Conservation (phyloP, 2,888 invertebrate genomes). For the Trileptium ribeirensis region DNA sequence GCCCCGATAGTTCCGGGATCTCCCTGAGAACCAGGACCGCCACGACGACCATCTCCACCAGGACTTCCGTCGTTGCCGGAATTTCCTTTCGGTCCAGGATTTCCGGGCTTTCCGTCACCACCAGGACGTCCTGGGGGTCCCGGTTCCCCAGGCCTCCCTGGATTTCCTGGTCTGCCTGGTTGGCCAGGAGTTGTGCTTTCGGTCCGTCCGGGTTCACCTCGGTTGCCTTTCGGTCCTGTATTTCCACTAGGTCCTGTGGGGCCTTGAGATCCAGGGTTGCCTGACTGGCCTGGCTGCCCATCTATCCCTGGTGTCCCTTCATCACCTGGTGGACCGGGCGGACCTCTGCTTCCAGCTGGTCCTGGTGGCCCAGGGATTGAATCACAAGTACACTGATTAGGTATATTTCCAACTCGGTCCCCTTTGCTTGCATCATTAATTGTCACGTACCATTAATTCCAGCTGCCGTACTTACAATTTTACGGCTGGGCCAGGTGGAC, state of each 20-base stretch:
- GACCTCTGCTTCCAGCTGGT: constrained; percentile 17
- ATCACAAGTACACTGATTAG: not conserved
- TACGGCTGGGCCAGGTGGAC: not conserved
- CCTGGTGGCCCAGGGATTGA: not conserved
- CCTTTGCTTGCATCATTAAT: not conserved
- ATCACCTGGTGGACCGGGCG: constrained; percentile 29
- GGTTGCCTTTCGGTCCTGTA: constrained; percentile 17
- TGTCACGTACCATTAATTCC: not conserved
- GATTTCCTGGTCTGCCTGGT: constrained; percentile 25
- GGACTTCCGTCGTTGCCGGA: not conserved
- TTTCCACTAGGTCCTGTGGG: constrained; percentile 27
- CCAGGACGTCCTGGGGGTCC: constrained; percentile 18
- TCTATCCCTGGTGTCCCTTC: constrained; percentile 27
- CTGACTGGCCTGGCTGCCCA: constrained; percentile 20
- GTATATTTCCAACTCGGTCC: not conserved
- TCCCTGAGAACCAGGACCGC: constrained; percentile 13
- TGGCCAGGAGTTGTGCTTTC: constrained; percentile 19
- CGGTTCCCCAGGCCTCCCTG: constrained; percentile 28
- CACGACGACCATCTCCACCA: not conserved
- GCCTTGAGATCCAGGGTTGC: constrained; percentile 26
- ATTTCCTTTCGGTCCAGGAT: not conserved
- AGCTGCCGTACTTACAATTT: not conserved
- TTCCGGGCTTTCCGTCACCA: not conserved
- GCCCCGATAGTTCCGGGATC: not conserved
- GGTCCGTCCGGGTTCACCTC: constrained; percentile 22